These are phyloP conservation scores for Stomorhina lunata DNA, from an alignment of 2,888 invertebrate species.

Conservation along the genomic window DNA sequence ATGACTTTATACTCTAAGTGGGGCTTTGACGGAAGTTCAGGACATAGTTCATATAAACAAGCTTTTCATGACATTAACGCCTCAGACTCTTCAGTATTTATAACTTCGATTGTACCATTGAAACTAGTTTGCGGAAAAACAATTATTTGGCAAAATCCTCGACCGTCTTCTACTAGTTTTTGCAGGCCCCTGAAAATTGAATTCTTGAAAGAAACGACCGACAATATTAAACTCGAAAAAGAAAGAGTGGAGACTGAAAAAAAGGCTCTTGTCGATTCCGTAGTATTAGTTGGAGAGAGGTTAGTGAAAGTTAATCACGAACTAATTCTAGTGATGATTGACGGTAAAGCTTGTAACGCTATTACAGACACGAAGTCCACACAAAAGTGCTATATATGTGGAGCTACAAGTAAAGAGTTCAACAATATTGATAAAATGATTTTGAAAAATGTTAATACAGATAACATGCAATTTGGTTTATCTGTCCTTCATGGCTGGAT, in stretches of 20 bases:
- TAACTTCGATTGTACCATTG: constrained; percentile 35
- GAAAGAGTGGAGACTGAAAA: constrained; percentile 24
- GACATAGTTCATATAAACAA: constrained; percentile 5
- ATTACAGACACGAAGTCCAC: constrained; percentile 8
- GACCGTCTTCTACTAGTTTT: constrained; percentile 31
- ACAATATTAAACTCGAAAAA: constrained; percentile 5
- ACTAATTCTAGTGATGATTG: constrained; percentile 42
- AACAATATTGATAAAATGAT: constrained; percentile 3
- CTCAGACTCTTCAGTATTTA: constrained; percentile 30
- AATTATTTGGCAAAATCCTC: constrained; percentile 45
- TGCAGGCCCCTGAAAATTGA: constrained; percentile 27
- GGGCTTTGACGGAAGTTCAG: no score
- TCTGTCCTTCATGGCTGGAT: constrained; percentile 55
- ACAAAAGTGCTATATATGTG: background rate
- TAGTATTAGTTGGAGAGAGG: background rate
- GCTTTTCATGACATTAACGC: constrained; percentile 2
- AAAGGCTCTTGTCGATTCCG: constrained; percentile 4
- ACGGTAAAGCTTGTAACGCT: constrained; percentile 30
- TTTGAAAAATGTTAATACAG: background rate
- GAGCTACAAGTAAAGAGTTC: background rate
- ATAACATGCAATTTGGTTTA: constrained; percentile 53
- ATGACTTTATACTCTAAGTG: background rate
- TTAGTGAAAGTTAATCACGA: constrained; percentile 23
- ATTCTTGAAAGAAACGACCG: constrained; percentile 29
- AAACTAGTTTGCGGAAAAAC: constrained; percentile 1